These are phyloP conservation scores for Exocentrus adspersus DNA, from an alignment of 2,888 invertebrate genomes.

Conservation along the genomic window DNA sequence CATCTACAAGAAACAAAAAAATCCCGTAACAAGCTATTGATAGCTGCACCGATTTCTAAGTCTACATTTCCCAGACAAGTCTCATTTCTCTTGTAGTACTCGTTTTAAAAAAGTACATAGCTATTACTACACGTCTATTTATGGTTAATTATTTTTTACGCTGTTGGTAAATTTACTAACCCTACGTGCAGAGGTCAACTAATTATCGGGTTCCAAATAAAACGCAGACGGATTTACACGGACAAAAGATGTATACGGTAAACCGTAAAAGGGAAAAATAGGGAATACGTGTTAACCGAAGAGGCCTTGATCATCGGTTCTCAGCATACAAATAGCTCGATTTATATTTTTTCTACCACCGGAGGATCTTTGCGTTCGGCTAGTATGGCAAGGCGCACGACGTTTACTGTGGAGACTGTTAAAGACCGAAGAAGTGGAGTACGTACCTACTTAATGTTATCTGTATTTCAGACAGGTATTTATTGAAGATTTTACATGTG, in stretches of 20 bases:
- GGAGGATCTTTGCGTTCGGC: conserved; percentile 37
- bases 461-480: too few species aligned
- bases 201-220: conserved; percentile 33
- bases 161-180: conserved; percentile 6
- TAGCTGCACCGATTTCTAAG: too few species aligned
- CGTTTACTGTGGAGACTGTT: conserved; percentile 17
- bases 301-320: conserved; percentile 56
- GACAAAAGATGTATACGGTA: conserved; percentile 47
- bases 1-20: too few species aligned
- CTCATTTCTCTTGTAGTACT: not conserved
- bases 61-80: not conserved
- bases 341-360: conserved; percentile 51
- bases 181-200: conserved; percentile 36
- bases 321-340: conserved; percentile 58
- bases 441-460: too few species aligned
- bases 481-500: too few species aligned
- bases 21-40: too few species aligned
- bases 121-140: not conserved
- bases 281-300: conserved; percentile 54
- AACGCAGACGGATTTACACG: conserved; percentile 32
- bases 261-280: conserved; percentile 55
- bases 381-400: conserved; percentile 35
- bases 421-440: conserved; percentile 31
- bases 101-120: not conserved
- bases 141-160: conserved; percentile 1